Conservation (phyloP, 2,888 invertebrate genomes). For the Netelia inedita region DNA sequence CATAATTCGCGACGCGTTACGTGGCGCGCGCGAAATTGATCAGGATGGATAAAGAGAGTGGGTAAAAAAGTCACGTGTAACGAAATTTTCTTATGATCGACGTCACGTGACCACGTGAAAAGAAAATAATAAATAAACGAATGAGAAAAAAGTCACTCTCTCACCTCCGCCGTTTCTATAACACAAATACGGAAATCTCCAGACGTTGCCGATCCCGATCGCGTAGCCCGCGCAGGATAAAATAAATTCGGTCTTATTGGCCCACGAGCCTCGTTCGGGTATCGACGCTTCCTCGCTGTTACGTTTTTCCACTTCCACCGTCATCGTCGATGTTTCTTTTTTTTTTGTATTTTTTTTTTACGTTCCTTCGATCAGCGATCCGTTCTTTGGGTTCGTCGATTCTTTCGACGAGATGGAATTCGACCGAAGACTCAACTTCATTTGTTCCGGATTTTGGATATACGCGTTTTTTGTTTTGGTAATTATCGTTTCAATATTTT, state of each 20-base stretch:
- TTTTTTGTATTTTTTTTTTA: slow-evolving; percentile 45
- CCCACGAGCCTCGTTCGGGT: slow-evolving; percentile 89
- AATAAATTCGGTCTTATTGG: slow-evolving; percentile 91
- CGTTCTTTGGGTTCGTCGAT: slow-evolving; percentile 16
- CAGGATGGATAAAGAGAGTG: slow-evolving; percentile 27
- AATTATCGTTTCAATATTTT: neutral
- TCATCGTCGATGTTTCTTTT: slow-evolving; percentile 56
- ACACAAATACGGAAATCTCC: slow-evolving; percentile 95
- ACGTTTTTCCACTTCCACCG: slow-evolving; percentile 66
- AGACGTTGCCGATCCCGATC: slow-evolving; percentile 94
- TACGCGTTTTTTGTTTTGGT: slow-evolving; percentile 13
- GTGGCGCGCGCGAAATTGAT: slow-evolving; percentile 39
- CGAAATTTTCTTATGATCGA: neutral
- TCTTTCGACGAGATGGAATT: slow-evolving; percentile 5
- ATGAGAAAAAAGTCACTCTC: slow-evolving; percentile 67
- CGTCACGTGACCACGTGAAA: neutral
- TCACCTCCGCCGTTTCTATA: slow-evolving; percentile 94
- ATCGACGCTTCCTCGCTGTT: slow-evolving; percentile 72
- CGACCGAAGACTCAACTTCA: slow-evolving; percentile 49
- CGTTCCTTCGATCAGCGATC: slow-evolving; percentile 4
- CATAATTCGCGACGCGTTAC: neutral
- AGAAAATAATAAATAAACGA: neutral
- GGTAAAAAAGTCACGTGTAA: slow-evolving; percentile 39
- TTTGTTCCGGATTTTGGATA: slow-evolving; percentile 32
- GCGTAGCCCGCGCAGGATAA: slow-evolving; percentile 94